Evolutionary conservation across 2,888 invertebrate species (phyloP).

Genomic region (Merodon equestris): DNA sequence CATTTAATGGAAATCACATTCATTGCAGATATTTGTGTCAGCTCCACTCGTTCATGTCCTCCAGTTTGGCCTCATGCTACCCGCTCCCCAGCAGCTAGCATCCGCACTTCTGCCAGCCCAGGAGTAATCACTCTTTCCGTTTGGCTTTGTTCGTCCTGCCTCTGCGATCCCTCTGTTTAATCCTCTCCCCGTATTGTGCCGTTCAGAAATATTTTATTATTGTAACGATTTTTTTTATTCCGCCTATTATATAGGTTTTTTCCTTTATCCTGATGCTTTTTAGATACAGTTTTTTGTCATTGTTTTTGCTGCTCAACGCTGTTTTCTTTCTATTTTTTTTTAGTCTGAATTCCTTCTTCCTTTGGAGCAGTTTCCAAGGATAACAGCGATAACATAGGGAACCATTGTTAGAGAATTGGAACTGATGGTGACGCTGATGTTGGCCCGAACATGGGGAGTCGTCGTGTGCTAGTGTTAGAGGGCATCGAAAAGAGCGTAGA

Average conservation of each 20-base stretch:
- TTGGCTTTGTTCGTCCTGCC: neutral
- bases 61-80: slow-evolving; percentile 6
- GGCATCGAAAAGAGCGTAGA: neutral
- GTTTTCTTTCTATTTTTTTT: slow-evolving; percentile 7
- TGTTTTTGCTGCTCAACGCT: neutral
- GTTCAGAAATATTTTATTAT: slow-evolving; percentile 21
- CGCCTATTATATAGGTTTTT: slow-evolving; percentile 1
- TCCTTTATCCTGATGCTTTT: slow-evolving; percentile 17
- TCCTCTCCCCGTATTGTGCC: neutral
- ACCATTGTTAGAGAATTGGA: neutral
- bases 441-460: neutral
- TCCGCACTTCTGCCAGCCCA: neutral
- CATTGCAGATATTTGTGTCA: slow-evolving; percentile 47
- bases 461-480: neutral
- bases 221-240: slow-evolving; percentile 35
- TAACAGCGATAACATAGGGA: slow-evolving; percentile 18
- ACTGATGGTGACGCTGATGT: neutral
- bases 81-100: neutral
- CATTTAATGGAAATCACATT: slow-evolving; percentile 47
- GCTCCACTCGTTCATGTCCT: slow-evolving; percentile 34
- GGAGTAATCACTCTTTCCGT: slow-evolving; percentile 35
- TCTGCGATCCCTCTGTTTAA: neutral
- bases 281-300: neutral
- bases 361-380: slow-evolving; percentile 47
- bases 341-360: slow-evolving; percentile 40